Evolutionary conservation across 2,888 invertebrate species (phyloP).

Genomic region (Desoria tigrina): DNA sequence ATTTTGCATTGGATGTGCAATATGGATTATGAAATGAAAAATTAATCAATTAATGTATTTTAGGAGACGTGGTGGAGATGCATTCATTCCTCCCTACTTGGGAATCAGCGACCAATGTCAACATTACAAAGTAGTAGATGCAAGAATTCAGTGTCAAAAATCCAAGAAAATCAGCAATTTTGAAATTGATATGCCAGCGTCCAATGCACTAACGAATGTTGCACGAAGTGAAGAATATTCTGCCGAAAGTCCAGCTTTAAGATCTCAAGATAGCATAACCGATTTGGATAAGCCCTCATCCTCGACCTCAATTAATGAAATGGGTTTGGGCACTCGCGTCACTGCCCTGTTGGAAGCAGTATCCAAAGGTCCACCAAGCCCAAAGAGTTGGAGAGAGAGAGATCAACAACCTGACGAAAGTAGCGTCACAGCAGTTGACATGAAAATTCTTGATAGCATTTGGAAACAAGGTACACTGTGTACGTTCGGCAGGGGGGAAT

Average conservation of each 20-base stretch:
- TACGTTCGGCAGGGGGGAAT: conserved; percentile 64
- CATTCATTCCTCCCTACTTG: conserved; percentile 55
- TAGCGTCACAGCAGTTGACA: too few relatives aligned
- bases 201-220: conserved; percentile 38
- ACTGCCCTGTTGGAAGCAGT: too few relatives aligned
- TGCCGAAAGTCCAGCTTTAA: too few relatives aligned
- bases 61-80: background rate
- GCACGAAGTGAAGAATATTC: background rate
- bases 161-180: conserved; percentile 23
- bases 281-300: too few relatives aligned
- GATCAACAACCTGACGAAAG: too few relatives aligned
- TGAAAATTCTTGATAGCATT: conserved; percentile 17
- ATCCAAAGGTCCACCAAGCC: too few relatives aligned
- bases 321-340: too few relatives aligned
- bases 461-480: conserved; percentile 27
- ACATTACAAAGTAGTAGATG: conserved; percentile 53
- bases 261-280: too few relatives aligned
- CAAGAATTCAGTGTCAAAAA: conserved; percentile 25
- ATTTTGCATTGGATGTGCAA: conserved; percentile 18
- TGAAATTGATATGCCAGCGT: conserved; percentile 35
- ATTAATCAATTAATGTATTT: too few relatives aligned
- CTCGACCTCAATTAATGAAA: too few relatives aligned
- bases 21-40: background rate
- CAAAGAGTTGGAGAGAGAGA: too few relatives aligned
- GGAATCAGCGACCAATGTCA: conserved; percentile 61